Evolutionary conservation across 2,797 vertebrate genomes (phyloP).

Genomic region (Manis pentadactyla): DNA sequence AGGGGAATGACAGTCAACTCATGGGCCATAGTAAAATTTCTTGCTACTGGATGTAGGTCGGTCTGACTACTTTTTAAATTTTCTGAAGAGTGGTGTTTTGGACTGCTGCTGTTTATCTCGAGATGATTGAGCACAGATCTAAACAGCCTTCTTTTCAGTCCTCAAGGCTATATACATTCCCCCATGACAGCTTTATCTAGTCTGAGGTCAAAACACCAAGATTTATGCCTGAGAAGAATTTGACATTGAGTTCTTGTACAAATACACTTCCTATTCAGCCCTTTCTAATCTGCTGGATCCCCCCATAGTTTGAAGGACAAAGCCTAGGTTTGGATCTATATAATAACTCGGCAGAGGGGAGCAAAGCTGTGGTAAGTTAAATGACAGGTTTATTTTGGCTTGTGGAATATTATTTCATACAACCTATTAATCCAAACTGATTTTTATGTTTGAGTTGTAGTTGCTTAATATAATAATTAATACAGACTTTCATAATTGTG

Average conservation of each 20-base stretch:
- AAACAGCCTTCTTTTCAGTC: constrained; percentile 63
- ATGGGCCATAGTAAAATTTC: neutral
- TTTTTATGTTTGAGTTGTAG: constrained; percentile 37
- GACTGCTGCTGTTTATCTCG: constrained; percentile 57
- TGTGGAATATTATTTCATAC: constrained; percentile 35
- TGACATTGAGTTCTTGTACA: constrained; percentile 57
- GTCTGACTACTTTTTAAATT: constrained; percentile 60
- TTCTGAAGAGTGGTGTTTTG: constrained; percentile 45
- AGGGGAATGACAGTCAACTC: neutral
- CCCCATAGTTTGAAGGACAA: constrained; percentile 63
- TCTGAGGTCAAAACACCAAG: constrained; percentile 73
- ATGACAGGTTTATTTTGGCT: constrained; percentile 54
- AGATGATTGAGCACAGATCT: constrained; percentile 71
- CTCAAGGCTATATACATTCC: constrained; percentile 64
- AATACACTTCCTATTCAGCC: neutral
- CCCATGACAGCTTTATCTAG: constrained; percentile 69
- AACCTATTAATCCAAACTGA: constrained; percentile 1
- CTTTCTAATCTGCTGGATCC: neutral
- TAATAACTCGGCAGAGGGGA: neutral
- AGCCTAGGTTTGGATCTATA: neutral
- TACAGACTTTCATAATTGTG: neutral
- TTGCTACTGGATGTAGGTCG: neutral
- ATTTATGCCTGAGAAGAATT: constrained; percentile 60
- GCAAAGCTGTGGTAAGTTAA: constrained; percentile 25
- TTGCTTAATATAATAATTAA: neutral